These are phyloP conservation scores for Drosophila rufa DNA, from an alignment of 1,140 invertebrate species.

Conservation along the genomic window DNA sequence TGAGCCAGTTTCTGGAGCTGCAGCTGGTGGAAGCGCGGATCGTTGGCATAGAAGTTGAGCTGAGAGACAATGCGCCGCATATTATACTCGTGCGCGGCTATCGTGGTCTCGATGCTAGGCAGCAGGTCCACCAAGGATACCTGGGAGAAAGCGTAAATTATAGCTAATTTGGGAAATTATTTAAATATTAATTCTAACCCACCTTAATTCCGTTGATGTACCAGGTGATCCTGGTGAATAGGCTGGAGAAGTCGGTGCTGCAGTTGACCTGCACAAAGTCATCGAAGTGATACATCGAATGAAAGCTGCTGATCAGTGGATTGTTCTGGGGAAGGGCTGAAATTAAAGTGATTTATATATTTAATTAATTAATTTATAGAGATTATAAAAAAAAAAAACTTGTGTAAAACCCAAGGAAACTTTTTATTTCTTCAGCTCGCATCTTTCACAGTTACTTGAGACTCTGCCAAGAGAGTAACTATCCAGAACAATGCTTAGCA, in stretches of 20 bases:
- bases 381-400: not conserved
- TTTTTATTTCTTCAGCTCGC: no score
- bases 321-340: slow-evolving; percentile 87
- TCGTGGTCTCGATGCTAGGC: slow-evolving; percentile 67
- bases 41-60: slow-evolving; percentile 77
- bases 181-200: not conserved
- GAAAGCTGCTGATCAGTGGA: slow-evolving; percentile 86
- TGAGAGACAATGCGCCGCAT: slow-evolving; percentile 71
- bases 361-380: not conserved
- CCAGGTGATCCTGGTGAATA: slow-evolving; percentile 87
- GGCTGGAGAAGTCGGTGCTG: slow-evolving; percentile 87
- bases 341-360: slow-evolving; percentile 42
- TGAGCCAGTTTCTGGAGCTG: slow-evolving; percentile 54
- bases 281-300: slow-evolving; percentile 86
- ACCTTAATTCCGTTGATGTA: slow-evolving; percentile 87
- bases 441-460: not conserved
- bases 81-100: slow-evolving; percentile 71
- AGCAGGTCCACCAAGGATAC: slow-evolving; percentile 58
- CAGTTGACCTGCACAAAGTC: slow-evolving; percentile 87
- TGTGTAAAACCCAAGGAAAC: no score
- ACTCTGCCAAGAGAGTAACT: not conserved
- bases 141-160: slow-evolving; percentile 9
- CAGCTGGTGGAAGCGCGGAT: slow-evolving; percentile 60
- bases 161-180: no score
- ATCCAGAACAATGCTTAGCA: slow-evolving; percentile 4